Evolutionary conservation across 2,888 invertebrate genomes (phyloP), one percentile per base, ranked within the genome.

Genomic region (Agonum fuliginosum): DNA sequence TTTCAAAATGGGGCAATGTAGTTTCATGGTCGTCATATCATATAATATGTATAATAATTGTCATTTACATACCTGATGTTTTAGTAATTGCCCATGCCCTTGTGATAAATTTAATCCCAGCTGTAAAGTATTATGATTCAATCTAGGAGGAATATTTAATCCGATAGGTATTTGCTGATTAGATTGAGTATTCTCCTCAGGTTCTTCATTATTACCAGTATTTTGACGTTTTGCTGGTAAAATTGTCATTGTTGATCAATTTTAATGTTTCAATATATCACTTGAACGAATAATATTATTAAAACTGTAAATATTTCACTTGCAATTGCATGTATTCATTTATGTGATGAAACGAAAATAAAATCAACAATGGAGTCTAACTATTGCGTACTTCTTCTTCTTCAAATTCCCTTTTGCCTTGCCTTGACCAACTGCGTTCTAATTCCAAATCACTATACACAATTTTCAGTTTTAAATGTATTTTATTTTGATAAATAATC

Each of bases 191-290:
- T 69, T 77, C 51, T 77, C 76, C 30, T 77, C 76, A 24, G 69
- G 24, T 67, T 77, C 76, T 41, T 77, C 76, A 69, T 69, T 77
- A 37, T 70, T 77, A 14, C 43, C 69, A 51, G 54, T 14, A 70
- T 54, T 77, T 69, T 70, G 69, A 24, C 76, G 76, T 80, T 86
- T 87, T 46, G 86, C 81, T 78, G 87, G 87, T 80, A 87, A 82
- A 82, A 87, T 87, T 54, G 87, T 87, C 87, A 87, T 87, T 19
- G 0, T 67, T 37, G 1, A 10, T 37, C 8, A 51, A 46, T 51
- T 22, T n/a, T n/a, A n/a, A 51, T 34, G 34, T n/a, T 51, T 24
- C n/a, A 12, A 34, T 41, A 34, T 37, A 41, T 67, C 41, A 67
- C 41, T 41, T 19, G 2, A 41, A 14, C 20, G 19, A 20, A n/a